Evolutionary conservation across 2,797 vertebrate species (phyloP).

Genomic region (Otus scops): DNA sequence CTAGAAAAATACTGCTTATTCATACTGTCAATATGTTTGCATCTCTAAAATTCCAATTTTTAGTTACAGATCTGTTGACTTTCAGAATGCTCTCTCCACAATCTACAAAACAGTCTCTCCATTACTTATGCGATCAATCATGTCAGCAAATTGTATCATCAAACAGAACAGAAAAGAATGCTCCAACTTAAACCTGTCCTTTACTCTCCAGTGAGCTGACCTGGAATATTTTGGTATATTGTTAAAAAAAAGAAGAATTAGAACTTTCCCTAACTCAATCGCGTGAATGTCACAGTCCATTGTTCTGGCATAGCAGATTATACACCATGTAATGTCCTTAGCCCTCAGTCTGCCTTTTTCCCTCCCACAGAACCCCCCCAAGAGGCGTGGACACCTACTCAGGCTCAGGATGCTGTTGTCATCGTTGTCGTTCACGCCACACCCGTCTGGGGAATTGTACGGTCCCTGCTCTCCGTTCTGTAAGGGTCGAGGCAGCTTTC

Average conservation of each 20-base stretch:
- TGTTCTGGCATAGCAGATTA: background rate
- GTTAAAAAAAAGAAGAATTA: background rate
- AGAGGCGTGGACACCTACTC: slow-evolving; percentile 74
- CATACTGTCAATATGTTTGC: background rate
- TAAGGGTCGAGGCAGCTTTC: slow-evolving; percentile 81
- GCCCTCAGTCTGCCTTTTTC: background rate
- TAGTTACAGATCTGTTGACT: background rate
- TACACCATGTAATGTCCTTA: fast-evolving
- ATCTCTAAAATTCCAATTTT: background rate
- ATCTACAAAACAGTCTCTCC: background rate
- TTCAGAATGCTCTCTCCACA: background rate
- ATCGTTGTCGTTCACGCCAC: slow-evolving; percentile 64
- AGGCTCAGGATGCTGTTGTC: slow-evolving; percentile 75
- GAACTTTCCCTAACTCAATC: background rate
- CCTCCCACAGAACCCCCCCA: no score
- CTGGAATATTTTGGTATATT: background rate
- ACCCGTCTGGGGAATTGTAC: slow-evolving; percentile 25
- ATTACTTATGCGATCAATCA: background rate
- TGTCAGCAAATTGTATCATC: background rate
- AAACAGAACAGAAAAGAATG: background rate
- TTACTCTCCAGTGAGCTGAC: background rate
- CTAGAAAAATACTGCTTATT: background rate
- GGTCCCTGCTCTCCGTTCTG: slow-evolving; percentile 79
- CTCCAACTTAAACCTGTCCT: background rate
- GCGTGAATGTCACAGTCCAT: fast-evolving